Evolutionary conservation across 64 coral and sea anemone genomes (phyloP).

Genomic region (Montipora cactus): DNA sequence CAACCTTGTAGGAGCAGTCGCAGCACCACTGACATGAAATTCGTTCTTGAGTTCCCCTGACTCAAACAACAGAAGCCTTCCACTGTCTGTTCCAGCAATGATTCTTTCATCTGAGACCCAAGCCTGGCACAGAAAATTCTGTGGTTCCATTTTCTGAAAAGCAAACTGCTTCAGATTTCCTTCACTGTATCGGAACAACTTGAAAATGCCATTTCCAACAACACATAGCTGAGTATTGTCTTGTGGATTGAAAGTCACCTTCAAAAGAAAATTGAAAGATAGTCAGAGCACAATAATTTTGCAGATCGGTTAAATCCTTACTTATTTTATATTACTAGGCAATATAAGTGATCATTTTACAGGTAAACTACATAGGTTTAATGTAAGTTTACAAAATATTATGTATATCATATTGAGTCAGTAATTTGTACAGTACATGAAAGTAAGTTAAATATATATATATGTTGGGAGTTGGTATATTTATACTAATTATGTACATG

Average conservation of each 20-base stretch:
- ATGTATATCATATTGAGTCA: too few species aligned
- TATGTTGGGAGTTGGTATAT: too few species aligned
- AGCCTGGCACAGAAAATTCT: slow-evolving; percentile 96
- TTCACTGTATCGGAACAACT: slow-evolving; percentile 97
- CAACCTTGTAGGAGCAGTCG: slow-evolving; percentile 81
- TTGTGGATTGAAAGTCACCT: slow-evolving; percentile 98
- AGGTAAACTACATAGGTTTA: too few species aligned
- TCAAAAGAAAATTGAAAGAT: not conserved
- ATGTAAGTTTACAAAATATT: too few species aligned
- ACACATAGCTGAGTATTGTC: slow-evolving; percentile 99
- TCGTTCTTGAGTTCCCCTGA: slow-evolving; percentile 98
- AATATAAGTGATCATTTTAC: too few species aligned
- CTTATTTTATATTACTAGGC: too few species aligned
- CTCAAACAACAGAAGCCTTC: slow-evolving; percentile 90
- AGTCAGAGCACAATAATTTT: too few species aligned
- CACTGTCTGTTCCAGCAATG: slow-evolving; percentile 93
- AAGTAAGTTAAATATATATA: too few species aligned
- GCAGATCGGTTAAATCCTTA: too few species aligned
- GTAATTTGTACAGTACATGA: too few species aligned
- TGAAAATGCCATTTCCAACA: slow-evolving; percentile 98
- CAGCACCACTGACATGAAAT: slow-evolving; percentile 76
- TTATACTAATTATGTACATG: too few species aligned
- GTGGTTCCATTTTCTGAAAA: slow-evolving; percentile 99
- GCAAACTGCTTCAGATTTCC: slow-evolving; percentile 99
- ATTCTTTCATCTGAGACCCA: slow-evolving; percentile 99